A percentile compares a stretch with the other conserved stretches of the same genome.
phyloP scores from a whole-genome alignment of 2,888 invertebrate genomes.

The Leucophora obtusa region DNA sequence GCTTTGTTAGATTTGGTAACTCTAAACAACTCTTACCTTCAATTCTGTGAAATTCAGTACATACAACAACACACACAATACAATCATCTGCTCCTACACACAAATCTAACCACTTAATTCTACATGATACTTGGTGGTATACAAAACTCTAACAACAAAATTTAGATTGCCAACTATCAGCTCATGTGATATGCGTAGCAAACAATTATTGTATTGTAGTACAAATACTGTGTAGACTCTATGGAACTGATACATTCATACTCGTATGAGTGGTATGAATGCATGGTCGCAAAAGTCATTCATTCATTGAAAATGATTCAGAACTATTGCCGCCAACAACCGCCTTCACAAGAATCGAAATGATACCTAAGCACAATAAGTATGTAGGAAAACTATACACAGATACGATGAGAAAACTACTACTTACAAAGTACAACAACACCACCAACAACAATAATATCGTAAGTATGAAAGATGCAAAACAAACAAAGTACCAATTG shows the following conservation, averaged over 20 bases:
- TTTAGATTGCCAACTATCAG: neutral
- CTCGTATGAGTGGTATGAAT: conserved; percentile 7
- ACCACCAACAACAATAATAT: neutral
- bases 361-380: conserved; percentile 12
- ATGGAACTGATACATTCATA: neutral
- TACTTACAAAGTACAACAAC: neutral
- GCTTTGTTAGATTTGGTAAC: neutral
- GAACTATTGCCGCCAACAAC: conserved; percentile 62
- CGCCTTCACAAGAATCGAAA: conserved; percentile 37
- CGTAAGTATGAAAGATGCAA: conserved; percentile 18
- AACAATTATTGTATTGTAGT: neutral
- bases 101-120: neutral
- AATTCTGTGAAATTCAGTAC: neutral
- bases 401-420: neutral
- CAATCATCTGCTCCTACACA: neutral
- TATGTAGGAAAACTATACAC: neutral
- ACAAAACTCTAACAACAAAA: neutral
- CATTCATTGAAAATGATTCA: conserved; percentile 51
- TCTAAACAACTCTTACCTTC: neutral
- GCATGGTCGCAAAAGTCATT: conserved; percentile 40
- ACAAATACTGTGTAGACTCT: too few species aligned
- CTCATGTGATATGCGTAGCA: neutral
- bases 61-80: too few species aligned
- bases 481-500: conserved; percentile 25
- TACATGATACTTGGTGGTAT: too few species aligned